These are phyloP conservation scores for Alexandromys fortis DNA, from an alignment of 2,113 vertebrate species.

Conservation along the genomic window DNA sequence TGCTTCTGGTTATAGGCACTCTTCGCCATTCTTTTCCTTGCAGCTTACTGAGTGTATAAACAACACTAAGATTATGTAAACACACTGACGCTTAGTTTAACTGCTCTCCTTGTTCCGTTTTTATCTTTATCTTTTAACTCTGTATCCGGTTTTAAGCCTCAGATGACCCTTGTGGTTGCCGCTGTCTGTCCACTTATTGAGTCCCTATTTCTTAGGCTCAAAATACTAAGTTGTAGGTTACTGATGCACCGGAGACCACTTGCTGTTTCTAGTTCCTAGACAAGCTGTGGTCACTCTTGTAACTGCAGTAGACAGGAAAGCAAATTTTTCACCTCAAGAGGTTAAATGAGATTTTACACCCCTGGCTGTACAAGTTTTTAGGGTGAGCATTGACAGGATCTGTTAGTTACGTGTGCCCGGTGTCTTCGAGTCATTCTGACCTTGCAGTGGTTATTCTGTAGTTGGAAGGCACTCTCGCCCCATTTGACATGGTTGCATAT, in stretches of 20 bases:
- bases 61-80: background rate
- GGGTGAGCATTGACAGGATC: constrained; percentile 12
- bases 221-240: background rate
- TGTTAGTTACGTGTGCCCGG: background rate
- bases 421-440: background rate
- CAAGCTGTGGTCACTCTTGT: background rate
- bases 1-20: background rate
- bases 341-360: constrained; percentile 19
- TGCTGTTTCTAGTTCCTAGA: background rate
- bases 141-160: background rate
- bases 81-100: background rate
- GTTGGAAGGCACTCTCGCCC: fast-evolving
- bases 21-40: background rate
- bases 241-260: background rate
- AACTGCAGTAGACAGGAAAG: constrained; percentile 47
- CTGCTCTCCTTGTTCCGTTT: background rate
- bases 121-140: background rate
- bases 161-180: background rate
- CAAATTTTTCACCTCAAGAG: constrained; percentile 51
- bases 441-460: background rate
- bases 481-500: background rate
- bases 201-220: background rate
- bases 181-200: background rate
- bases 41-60: background rate
- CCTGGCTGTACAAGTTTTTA: background rate